phyloP scores from a whole-genome alignment of 2,797 vertebrate species.

The Pygocentrus nattereri region DNA sequence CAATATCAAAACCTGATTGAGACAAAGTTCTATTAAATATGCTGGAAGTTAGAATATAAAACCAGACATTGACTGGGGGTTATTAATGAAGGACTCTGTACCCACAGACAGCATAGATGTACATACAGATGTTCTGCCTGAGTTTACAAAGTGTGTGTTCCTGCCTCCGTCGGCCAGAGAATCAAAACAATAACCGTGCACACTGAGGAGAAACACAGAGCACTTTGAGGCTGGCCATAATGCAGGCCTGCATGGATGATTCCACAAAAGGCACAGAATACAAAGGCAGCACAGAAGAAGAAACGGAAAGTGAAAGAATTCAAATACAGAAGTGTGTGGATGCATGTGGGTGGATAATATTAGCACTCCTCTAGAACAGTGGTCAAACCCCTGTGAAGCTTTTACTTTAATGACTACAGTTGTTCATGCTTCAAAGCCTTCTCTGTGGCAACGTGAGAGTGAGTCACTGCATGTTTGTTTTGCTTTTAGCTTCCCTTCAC shows the following conservation, averaged over 20 bases:
- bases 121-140: not conserved
- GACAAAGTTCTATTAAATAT: too few species aligned
- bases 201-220: slow-evolving; percentile 25
- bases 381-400: slow-evolving; percentile 73
- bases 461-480: slow-evolving; percentile 55
- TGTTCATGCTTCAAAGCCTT: slow-evolving; percentile 78
- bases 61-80: too few species aligned
- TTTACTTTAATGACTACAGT: slow-evolving; percentile 74
- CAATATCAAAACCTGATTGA: too few species aligned
- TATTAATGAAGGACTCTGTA: not conserved
- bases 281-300: not conserved
- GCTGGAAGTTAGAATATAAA: not conserved
- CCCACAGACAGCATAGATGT: not conserved
- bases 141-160: slow-evolving; percentile 48
- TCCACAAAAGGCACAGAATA: slow-evolving; percentile 27
- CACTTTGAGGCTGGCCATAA: slow-evolving; percentile 16
- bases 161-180: slow-evolving; percentile 62
- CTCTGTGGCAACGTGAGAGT: slow-evolving; percentile 57
- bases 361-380: slow-evolving; percentile 56
- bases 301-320: slow-evolving; percentile 29
- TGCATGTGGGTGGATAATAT: slow-evolving; percentile 40
- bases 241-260: slow-evolving; percentile 33
- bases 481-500: slow-evolving; percentile 66
- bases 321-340: not conserved
- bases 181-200: slow-evolving; percentile 68